These are phyloP conservation scores for Intellagama lesueurii DNA, from an alignment of 2,797 vertebrate species.

Conservation along the genomic window DNA sequence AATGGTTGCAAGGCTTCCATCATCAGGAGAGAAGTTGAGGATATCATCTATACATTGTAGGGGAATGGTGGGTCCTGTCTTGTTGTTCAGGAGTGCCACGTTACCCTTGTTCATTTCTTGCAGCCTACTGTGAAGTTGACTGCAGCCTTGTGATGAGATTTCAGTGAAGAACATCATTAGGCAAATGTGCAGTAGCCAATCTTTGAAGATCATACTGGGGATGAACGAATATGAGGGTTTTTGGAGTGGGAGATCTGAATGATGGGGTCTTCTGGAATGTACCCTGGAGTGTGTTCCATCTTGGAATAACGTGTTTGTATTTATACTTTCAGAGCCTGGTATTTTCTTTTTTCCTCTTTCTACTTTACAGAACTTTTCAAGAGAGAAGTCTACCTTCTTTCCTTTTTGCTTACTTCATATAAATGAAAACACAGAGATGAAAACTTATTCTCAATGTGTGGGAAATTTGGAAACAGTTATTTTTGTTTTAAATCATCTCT, in stretches of 20 bases:
- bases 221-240: not conserved
- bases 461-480: no score
- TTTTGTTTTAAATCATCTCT: no score
- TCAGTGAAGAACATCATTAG: not conserved
- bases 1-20: not conserved
- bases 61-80: not conserved
- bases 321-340: not conserved
- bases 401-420: no score
- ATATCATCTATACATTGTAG: not conserved
- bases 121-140: not conserved
- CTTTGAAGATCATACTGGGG: not conserved
- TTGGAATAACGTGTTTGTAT: not conserved
- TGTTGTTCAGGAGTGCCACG: not conserved
- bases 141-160: not conserved
- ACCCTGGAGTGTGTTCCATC: not conserved
- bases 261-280: not conserved
- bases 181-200: not conserved
- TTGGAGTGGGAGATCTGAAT: not conserved
- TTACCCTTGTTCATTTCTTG: not conserved
- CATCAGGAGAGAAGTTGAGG: not conserved
- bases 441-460: no score
- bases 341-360: not conserved
- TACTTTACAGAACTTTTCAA: not conserved
- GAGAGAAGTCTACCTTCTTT: not conserved
- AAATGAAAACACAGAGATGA: no score